Conservation (phyloP, 2,888 invertebrate species). For the Dusona sp. region DNA sequence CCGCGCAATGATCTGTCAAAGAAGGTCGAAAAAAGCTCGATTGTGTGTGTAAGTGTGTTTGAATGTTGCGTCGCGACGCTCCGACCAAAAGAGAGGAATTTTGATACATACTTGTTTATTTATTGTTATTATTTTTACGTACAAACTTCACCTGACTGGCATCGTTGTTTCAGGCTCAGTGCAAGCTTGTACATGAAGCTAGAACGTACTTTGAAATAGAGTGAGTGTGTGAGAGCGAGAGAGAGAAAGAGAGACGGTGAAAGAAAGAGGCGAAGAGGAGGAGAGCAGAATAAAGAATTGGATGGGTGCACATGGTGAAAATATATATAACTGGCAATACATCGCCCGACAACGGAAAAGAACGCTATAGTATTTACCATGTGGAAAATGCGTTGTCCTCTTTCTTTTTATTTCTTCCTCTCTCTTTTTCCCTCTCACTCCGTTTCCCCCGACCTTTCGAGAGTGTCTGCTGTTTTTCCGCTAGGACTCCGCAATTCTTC, state of each 20-base stretch:
- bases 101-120: constrained; percentile 2
- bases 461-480: constrained; percentile 61
- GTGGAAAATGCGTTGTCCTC: constrained; percentile 49
- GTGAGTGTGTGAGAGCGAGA: constrained; percentile 17
- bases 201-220: constrained; percentile 26
- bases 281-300: constrained; percentile 48
- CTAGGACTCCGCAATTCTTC: constrained; percentile 61
- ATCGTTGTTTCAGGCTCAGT: constrained; percentile 34
- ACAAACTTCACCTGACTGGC: constrained; percentile 37
- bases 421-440: constrained; percentile 6
- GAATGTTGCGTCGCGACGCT: constrained; percentile 23
- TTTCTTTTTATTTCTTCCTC: constrained; percentile 12
- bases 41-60: constrained; percentile 17
- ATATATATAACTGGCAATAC: constrained; percentile 49
- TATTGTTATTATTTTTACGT: constrained; percentile 29
- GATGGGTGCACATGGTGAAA: constrained; percentile 43
- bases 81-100: constrained; percentile 16
- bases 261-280: constrained; percentile 1
- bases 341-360: constrained; percentile 43
- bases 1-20: constrained; percentile 7
- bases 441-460: constrained; percentile 44
- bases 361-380: constrained; percentile 59
- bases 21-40: constrained; percentile 12
- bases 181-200: constrained; percentile 47
- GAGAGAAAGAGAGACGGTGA: constrained; percentile 11